These are phyloP conservation scores for Tiliacea citrago DNA, from an alignment of 2,888 invertebrate species.

Conservation along the genomic window DNA sequence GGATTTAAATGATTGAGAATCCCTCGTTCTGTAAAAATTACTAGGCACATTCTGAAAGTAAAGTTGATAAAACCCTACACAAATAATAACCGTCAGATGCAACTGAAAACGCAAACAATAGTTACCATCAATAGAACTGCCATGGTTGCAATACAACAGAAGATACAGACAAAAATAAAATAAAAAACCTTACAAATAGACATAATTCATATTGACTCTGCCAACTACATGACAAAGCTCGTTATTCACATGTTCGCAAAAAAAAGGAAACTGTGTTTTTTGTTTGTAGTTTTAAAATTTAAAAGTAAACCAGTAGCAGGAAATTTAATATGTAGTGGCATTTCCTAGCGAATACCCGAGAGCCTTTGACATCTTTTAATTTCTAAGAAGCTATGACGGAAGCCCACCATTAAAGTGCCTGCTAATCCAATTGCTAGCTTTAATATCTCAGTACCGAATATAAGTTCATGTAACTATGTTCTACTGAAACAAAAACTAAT, in stretches of 20 bases:
- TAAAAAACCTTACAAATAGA: neutral
- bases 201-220: neutral
- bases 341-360: neutral
- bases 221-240: constrained; percentile 24
- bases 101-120: neutral
- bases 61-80: neutral
- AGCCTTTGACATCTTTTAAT: neutral
- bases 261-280: constrained; percentile 30
- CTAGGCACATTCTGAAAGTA: neutral
- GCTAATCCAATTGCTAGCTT: neutral
- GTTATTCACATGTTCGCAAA: constrained; percentile 13
- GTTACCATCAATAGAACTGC: neutral
- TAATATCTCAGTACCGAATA: too few relatives aligned
- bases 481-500: neutral
- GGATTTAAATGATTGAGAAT: neutral
- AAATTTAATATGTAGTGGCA: neutral
- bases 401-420: neutral
- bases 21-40: too few relatives aligned
- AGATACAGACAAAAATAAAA: neutral
- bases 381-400: neutral
- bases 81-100: neutral
- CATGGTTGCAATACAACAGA: neutral
- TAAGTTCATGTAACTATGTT: neutral
- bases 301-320: neutral
- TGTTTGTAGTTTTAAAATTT: constrained; percentile 1